These are phyloP conservation scores for Ptychoptera albimana DNA, from an alignment of 2,888 invertebrate genomes.

Conservation along the genomic window DNA sequence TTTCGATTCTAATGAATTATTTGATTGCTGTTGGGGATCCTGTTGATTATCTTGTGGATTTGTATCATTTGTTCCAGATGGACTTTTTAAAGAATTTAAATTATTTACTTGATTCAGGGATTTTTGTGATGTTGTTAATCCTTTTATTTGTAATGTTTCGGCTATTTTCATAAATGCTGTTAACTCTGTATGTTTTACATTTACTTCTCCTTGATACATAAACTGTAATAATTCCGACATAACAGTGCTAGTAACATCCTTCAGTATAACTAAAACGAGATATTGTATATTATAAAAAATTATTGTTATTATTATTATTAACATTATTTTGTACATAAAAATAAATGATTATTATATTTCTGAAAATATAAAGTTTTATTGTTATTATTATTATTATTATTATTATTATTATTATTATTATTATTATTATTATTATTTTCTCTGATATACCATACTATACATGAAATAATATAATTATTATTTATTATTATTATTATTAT, in stretches of 20 bases:
- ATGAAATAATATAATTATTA: no score
- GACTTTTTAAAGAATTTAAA: conserved; percentile 6
- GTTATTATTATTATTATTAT: no score
- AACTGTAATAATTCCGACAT: conserved; percentile 39
- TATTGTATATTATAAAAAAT: background rate
- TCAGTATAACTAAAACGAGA: conserved; percentile 31
- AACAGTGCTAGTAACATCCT: conserved; percentile 39
- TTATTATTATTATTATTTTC: no score
- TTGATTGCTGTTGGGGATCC: background rate
- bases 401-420: no score
- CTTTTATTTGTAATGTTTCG: conserved; percentile 32
- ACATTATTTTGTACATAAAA: no score
- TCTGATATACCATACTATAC: no score
- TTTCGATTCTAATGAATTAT: background rate
- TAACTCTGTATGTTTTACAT: conserved; percentile 32
- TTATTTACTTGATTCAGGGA: conserved; percentile 16
- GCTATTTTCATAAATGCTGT: conserved; percentile 33
- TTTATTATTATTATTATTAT: no score
- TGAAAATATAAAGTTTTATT: no score
- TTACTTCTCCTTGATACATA: conserved; percentile 44
- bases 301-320: no score
- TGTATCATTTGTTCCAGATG: background rate
- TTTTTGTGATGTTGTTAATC: conserved; percentile 27
- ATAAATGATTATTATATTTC: no score
- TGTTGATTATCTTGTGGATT: background rate